Percentiles rank a stretch among this genome's conserved stretches.
Conservation (phyloP, 2,888 invertebrate species). For the Dynastes maya region DNA sequence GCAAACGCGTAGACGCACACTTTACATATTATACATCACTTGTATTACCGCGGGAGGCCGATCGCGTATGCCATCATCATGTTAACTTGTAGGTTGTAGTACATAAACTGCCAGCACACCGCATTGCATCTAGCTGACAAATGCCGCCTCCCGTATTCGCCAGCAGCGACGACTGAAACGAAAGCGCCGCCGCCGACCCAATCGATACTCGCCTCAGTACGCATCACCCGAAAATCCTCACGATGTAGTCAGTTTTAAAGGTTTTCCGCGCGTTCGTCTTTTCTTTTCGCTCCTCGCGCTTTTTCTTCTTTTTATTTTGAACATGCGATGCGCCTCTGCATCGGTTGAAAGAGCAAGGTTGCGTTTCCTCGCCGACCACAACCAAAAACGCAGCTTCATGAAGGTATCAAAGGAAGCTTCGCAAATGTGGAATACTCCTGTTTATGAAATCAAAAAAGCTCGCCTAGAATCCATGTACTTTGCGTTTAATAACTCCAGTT, state of each 20-base stretch:
- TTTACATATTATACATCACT: conserved; percentile 43
- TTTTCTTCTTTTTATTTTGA: background rate
- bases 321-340: too few species aligned
- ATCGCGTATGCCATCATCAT: conserved; percentile 53
- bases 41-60: conserved; percentile 57
- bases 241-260: conserved; percentile 52
- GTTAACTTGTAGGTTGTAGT: conserved; percentile 50
- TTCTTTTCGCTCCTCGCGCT: background rate
- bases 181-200: conserved; percentile 62
- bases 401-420: too few species aligned
- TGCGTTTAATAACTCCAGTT: too few species aligned
- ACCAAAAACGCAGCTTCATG: too few species aligned
- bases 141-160: conserved; percentile 59
- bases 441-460: too few species aligned
- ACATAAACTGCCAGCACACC: conserved; percentile 59
- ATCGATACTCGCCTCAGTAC: conserved; percentile 66
- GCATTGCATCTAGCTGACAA: conserved; percentile 60
- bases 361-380: too few species aligned
- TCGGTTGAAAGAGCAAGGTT: too few species aligned
- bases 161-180: conserved; percentile 49
- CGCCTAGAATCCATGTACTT: too few species aligned
- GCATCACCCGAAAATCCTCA: conserved; percentile 60
- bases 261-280: conserved; percentile 30
- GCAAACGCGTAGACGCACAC: conserved; percentile 6
- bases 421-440: too few species aligned